These are phyloP conservation scores for Parauchenoglanis ngamensis DNA, from an alignment of 2,797 vertebrate species.

Conservation along the genomic window DNA sequence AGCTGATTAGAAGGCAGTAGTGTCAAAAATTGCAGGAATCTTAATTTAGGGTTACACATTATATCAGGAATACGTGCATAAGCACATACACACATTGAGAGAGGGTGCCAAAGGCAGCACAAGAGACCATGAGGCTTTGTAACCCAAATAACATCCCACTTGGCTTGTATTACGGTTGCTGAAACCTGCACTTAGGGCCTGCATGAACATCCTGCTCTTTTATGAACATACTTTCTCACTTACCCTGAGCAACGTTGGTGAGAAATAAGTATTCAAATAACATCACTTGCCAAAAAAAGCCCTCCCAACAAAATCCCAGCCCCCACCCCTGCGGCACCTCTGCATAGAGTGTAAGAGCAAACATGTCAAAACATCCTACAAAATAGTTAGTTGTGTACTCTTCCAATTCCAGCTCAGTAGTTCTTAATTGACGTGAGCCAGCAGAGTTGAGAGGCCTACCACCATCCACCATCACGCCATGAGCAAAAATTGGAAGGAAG, in stretches of 20 bases:
- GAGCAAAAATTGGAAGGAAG: slow-evolving; percentile 60
- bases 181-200: slow-evolving; percentile 67
- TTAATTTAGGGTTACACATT: slow-evolving; percentile 32
- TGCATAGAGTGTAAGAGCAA: slow-evolving; percentile 34
- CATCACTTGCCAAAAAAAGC: slow-evolving; percentile 69
- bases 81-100: slow-evolving; percentile 45
- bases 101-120: slow-evolving; percentile 55
- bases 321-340: neutral
- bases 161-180: slow-evolving; percentile 65
- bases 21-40: slow-evolving; percentile 30
- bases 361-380: slow-evolving; percentile 63
- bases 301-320: slow-evolving; percentile 24
- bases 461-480: slow-evolving; percentile 72
- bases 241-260: slow-evolving; percentile 64
- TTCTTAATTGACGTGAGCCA: slow-evolving; percentile 81
- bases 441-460: slow-evolving; percentile 76
- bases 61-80: slow-evolving; percentile 34
- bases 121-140: slow-evolving; percentile 19
- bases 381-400: slow-evolving; percentile 60
- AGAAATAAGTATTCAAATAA: slow-evolving; percentile 73
- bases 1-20: slow-evolving; percentile 22
- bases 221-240: slow-evolving; percentile 69
- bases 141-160: slow-evolving; percentile 46
- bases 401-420: slow-evolving; percentile 81
- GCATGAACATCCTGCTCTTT: slow-evolving; percentile 61